phyloP scores from a whole-genome alignment of 2,888 invertebrate genomes.

The Torymus texanus region DNA sequence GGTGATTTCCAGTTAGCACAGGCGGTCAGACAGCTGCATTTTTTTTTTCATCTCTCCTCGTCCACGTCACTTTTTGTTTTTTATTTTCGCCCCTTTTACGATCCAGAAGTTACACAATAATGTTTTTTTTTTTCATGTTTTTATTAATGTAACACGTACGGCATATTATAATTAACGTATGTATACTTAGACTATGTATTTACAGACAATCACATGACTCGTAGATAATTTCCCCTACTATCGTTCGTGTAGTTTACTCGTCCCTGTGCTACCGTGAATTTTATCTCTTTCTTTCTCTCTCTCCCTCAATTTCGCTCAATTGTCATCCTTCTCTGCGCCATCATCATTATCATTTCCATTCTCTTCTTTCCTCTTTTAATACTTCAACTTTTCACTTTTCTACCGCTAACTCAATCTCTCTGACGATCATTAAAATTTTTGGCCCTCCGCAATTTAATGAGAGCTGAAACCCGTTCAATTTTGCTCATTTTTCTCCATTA shows the following conservation, averaged over 20 bases:
- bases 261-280: conserved; percentile 63
- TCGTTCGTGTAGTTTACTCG: conserved; percentile 70
- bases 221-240: conserved; percentile 70
- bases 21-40: conserved; percentile 70
- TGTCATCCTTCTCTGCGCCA: conserved; percentile 1
- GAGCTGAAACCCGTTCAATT: conserved; percentile 75
- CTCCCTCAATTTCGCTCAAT: conserved; percentile 28
- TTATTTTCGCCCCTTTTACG: conserved; percentile 56
- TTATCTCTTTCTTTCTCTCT: conserved; percentile 45
- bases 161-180: conserved; percentile 73
- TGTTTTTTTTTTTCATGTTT: conserved; percentile 60
- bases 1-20: conserved; percentile 68
- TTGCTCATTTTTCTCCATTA: conserved; percentile 7
- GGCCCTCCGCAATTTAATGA: conserved; percentile 59
- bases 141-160: conserved; percentile 73
- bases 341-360: not conserved
- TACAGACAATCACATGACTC: conserved; percentile 75
- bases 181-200: conserved; percentile 73
- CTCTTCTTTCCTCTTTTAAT: not conserved
- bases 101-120: conserved; percentile 73
- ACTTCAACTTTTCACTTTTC: conserved; percentile 42
- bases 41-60: conserved; percentile 2
- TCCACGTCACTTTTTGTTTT: conserved; percentile 61
- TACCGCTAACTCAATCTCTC: conserved; percentile 37
- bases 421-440: conserved; percentile 56